Base-by-base conservation (phyloP, 2,797 vertebrate species). In the Botia almorhae region DNA sequence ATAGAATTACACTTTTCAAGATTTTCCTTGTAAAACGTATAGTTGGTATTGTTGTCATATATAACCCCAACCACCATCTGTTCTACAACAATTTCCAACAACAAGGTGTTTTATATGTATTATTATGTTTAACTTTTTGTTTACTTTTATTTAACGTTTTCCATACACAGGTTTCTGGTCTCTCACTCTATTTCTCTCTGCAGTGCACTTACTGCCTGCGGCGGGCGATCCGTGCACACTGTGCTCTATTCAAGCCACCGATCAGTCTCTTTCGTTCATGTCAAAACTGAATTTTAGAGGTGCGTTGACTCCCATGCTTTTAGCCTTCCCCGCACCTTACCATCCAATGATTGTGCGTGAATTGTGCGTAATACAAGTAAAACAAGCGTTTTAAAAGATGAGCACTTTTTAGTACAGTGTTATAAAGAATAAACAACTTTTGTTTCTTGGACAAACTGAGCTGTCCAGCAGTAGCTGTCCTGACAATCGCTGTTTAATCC, bases 171-270 rank as follows among this genome's bases (percentile, higher is more conserved):
- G 33, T 26, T 26, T 26, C 23, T 26, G 1, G 23, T 2, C 58
- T 16, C 5, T 2, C 60, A 16, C 60, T 33, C 60, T 63, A 13
- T 8, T 17, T 26, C 51, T 19, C 51, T 51, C 26, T 2, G 89
- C 89, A 91, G 91, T 91, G 90, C 91, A 91, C 88, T 88, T 87
- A 88, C 73, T 81, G 89, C 93, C 91, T 85, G 75, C n/a, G 92
- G 89, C 89, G 79, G 75, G 60, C 77, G 82, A 56, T 29, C 26
- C 75, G 76, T 56, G 53, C 67, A n/a, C 64, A 16, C 33, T 56
- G 23, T 39, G 55, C 36, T 75, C 80, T 48, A 39, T 64, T 78
- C 65, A 68, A 71, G 36, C 58, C 68, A 74, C 73, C 43, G 7
- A 46, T 46, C 81, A 77, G 85, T 86, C 76, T 50, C 68, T 77